A percentile compares a stretch with the other conserved stretches of the same genome.
Evolutionary conservation across 2,797 vertebrate species (phyloP).

Genomic region (Macrochelys suwanniensis): DNA sequence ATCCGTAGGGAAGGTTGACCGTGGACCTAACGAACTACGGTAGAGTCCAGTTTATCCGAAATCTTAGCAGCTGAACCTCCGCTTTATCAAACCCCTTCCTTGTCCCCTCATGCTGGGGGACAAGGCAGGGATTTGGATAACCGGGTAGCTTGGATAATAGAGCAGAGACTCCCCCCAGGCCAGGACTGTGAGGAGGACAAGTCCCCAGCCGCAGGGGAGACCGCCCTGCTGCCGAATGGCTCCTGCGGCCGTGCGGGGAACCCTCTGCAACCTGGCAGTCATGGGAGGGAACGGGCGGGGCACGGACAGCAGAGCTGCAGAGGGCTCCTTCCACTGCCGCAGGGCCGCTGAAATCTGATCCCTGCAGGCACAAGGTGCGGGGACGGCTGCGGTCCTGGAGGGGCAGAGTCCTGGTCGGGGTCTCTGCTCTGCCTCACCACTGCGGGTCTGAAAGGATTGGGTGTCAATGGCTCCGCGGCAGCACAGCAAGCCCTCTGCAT

Average conservation of each 20-base stretch:
- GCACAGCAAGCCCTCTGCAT: no score
- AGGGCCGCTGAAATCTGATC: background rate
- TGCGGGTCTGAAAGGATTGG: background rate
- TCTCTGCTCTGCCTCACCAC: no score
- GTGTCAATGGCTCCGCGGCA: background rate
- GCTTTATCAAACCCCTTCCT: background rate
- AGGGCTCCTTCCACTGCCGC: background rate
- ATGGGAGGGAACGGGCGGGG: background rate
- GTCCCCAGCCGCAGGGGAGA: no score
- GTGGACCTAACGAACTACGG: fast-evolving
- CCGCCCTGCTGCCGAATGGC: no score
- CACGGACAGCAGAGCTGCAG: background rate
- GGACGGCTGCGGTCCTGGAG: background rate
- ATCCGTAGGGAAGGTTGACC: fast-evolving
- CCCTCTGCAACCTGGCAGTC: background rate
- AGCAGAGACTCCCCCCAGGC: background rate
- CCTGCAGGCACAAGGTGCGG: no score
- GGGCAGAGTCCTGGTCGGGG: no score
- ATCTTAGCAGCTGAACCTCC: background rate
- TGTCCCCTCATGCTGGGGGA: background rate
- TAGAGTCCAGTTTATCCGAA: background rate
- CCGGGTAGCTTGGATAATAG: background rate
- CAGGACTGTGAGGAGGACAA: background rate
- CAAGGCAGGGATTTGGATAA: background rate
- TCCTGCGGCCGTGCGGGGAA: no score